phyloP scores from a whole-genome alignment of 1,140 invertebrate genomes.

The Nixonia krombeini region DNA sequence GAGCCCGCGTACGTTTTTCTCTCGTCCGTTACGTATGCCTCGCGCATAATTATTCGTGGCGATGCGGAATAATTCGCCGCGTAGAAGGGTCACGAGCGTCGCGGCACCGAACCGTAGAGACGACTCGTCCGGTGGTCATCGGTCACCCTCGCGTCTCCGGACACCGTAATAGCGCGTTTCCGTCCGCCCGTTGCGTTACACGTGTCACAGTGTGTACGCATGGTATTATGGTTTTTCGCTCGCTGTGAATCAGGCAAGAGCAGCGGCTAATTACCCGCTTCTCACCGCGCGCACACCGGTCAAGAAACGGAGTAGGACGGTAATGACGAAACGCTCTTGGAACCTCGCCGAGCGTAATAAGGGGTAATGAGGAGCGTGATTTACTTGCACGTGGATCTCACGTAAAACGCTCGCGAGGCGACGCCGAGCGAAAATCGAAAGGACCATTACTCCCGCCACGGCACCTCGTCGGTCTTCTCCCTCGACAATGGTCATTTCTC shows the following conservation, averaged over 20 bases:
- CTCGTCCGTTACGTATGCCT: no score
- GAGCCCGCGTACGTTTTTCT: no score
- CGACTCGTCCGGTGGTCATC: constrained; percentile 67
- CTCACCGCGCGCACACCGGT: constrained; percentile 22
- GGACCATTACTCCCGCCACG: no score
- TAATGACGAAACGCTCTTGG: not conserved
- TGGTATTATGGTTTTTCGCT: constrained; percentile 39
- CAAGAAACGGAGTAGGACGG: constrained; percentile 13
- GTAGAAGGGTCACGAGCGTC: constrained; percentile 37
- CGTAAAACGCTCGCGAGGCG: constrained; percentile 41
- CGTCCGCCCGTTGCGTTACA: constrained; percentile 63
- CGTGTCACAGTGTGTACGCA: constrained; percentile 47
- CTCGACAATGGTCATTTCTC: no score
- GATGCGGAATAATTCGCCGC: constrained; percentile 24
- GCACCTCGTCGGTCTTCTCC: no score
- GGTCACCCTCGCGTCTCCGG: constrained; percentile 61
- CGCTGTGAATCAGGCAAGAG: constrained; percentile 11
- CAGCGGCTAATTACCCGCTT: constrained; percentile 16
- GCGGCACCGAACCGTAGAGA: constrained; percentile 66
- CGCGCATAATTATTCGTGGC: no score
- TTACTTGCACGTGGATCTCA: constrained; percentile 31
- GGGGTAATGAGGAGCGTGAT: constrained; percentile 39
- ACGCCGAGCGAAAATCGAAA: no score
- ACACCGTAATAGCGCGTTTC: constrained; percentile 69
- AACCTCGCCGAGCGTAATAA: constrained; percentile 26